Evolutionary conservation across 2,113 vertebrate species (phyloP).

Genomic region (Ctenomys sociabilis): DNA sequence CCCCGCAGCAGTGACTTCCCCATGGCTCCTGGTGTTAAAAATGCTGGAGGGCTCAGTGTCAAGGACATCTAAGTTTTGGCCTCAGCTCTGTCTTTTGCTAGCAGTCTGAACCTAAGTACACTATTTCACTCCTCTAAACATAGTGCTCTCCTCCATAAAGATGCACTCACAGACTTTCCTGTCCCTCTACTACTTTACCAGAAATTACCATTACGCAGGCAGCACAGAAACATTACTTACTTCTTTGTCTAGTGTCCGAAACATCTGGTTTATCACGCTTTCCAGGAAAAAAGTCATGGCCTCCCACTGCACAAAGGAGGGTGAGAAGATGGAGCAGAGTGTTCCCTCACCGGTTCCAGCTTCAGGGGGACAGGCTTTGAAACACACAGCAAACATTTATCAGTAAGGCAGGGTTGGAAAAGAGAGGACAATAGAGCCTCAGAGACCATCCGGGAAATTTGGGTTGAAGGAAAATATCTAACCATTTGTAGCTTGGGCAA

Average conservation of each 20-base stretch:
- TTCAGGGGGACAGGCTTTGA: constrained; percentile 78
- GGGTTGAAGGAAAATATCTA: not conserved
- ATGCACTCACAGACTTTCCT: not conserved
- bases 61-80: not conserved
- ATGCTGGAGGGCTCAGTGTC: not conserved
- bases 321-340: constrained; percentile 92
- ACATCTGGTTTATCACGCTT: constrained; percentile 91
- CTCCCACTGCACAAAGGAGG: constrained; percentile 96
- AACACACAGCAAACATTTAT: not conserved
- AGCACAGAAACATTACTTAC: constrained; percentile 85
- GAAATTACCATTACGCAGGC: not conserved
- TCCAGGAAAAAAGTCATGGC: constrained; percentile 97
- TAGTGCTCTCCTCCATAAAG: not conserved
- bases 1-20: not conserved
- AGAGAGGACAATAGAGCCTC: not conserved
- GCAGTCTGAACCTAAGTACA: not conserved
- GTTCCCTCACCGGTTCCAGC: constrained; percentile 90
- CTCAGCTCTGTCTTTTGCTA: not conserved
- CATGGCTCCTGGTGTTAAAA: not conserved
- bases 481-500: not conserved
- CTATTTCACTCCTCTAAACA: constrained; percentile 9
- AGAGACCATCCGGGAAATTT: not conserved
- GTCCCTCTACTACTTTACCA: not conserved
- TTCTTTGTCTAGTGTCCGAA: constrained; percentile 93
- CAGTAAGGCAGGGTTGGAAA: not conserved